Percentiles rank a stretch among this genome's conserved stretches.
These are phyloP conservation scores for Polymixis lichenea DNA, from an alignment of 2,888 invertebrate species.

Conservation along the genomic window DNA sequence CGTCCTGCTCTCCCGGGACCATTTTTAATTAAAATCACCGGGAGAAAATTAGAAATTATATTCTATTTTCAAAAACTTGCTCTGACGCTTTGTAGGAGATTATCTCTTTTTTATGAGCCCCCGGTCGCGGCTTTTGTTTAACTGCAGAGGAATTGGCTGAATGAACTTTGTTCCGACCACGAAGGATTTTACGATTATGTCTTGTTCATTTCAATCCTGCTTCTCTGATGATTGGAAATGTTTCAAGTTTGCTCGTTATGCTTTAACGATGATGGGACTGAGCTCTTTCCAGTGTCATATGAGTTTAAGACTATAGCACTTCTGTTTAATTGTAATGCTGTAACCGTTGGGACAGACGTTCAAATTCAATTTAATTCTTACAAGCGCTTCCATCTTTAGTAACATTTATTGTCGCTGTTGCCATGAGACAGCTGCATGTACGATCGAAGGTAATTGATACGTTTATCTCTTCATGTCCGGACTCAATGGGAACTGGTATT, in stretches of 20 bases:
- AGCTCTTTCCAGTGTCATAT: conserved; percentile 35
- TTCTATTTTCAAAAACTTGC: conserved; percentile 91
- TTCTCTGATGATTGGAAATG: conserved; percentile 80
- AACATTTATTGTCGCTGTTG: conserved; percentile 18
- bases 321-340: conserved; percentile 49
- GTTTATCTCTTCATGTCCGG: conserved; percentile 12
- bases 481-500: neutral
- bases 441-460: conserved; percentile 21
- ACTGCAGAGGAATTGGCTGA: conserved; percentile 86
- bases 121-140: conserved; percentile 87
- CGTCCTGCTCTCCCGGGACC: conserved; percentile 87
- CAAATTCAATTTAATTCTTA: conserved; percentile 47
- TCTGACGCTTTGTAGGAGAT: conserved; percentile 89
- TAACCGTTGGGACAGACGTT: conserved; percentile 18
- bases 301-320: conserved; percentile 51
- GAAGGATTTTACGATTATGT: conserved; percentile 83
- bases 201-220: conserved; percentile 84
- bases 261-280: conserved; percentile 57
- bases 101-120: conserved; percentile 90
- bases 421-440: neutral
- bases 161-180: conserved; percentile 82
- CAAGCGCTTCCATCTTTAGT: conserved; percentile 13
- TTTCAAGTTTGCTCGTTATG: conserved; percentile 72
- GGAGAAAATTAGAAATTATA: conserved; percentile 91
- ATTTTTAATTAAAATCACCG: conserved; percentile 91